Percentiles rank a stretch among this genome's conserved stretches.
Evolutionary conservation across 2,888 invertebrate species (phyloP).

Genomic region (Epinotia bilunana): DNA sequence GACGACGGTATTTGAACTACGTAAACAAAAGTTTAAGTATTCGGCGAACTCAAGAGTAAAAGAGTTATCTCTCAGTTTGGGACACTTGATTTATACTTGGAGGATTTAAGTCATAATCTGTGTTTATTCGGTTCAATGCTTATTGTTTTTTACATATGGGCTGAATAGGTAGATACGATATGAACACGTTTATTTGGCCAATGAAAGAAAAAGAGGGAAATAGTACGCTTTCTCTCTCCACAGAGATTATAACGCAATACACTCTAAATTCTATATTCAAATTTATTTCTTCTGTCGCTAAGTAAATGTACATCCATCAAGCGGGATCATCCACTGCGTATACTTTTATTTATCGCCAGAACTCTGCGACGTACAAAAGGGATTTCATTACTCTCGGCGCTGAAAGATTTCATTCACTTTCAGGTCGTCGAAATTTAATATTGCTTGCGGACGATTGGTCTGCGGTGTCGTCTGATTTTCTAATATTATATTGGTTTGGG

Average conservation of each 20-base stretch:
- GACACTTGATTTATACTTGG: constrained; percentile 22
- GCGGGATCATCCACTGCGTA: constrained; percentile 58
- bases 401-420: constrained; percentile 47
- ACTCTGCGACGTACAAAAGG: constrained; percentile 30
- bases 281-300: constrained; percentile 41
- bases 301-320: constrained; percentile 63
- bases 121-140: background rate
- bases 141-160: background rate
- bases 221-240: background rate
- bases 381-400: constrained; percentile 44
- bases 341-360: constrained; percentile 59
- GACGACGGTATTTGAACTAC: constrained; percentile 37
- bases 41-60: constrained; percentile 27
- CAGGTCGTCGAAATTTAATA: constrained; percentile 37
- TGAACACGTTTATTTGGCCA: background rate
- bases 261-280: constrained; percentile 14
- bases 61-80: constrained; percentile 31
- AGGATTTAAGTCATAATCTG: constrained; percentile 13
- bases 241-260: constrained; percentile 2
- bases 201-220: background rate
- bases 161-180: background rate
- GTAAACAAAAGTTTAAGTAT: constrained; percentile 30
- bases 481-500: constrained; percentile 17
- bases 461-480: constrained; percentile 13
- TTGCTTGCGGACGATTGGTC: constrained; percentile 13